Evolutionary conservation across 2,113 vertebrate species (phyloP).

Genomic region (Lepisosteus oculatus): DNA sequence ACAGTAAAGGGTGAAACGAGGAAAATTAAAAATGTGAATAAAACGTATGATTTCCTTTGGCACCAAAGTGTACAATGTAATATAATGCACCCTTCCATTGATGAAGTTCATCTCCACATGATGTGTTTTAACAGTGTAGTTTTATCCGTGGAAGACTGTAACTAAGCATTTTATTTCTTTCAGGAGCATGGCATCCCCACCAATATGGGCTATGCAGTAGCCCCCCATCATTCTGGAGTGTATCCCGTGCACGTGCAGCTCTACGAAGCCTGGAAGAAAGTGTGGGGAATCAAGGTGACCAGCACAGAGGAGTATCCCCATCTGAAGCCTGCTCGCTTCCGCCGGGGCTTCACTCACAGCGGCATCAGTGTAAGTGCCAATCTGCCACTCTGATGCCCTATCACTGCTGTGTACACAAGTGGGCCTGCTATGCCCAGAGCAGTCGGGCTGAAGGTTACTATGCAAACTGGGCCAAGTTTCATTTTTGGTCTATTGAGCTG

Average conservation of each 20-base stretch:
- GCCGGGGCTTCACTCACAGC: conserved; percentile 89
- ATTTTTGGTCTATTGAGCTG: too few relatives aligned
- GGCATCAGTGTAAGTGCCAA: conserved; percentile 83
- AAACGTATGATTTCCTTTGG: too few relatives aligned
- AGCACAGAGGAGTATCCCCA: conserved; percentile 97
- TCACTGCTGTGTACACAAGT: too few relatives aligned
- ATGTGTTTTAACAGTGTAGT: background rate
- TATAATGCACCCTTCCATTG: too few relatives aligned
- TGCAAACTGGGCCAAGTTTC: too few relatives aligned
- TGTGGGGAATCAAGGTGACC: conserved; percentile 92
- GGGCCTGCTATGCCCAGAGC: too few relatives aligned
- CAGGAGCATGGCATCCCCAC: conserved; percentile 95
- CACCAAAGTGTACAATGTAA: too few relatives aligned
- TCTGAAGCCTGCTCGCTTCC: conserved; percentile 91
- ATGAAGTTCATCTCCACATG: too few relatives aligned
- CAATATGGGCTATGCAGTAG: conserved; percentile 94
- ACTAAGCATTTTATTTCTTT: background rate
- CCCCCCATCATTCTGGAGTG: conserved; percentile 93
- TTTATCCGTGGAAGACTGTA: background rate
- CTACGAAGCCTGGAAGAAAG: conserved; percentile 95
- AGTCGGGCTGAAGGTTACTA: too few relatives aligned
- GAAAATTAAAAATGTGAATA: too few relatives aligned
- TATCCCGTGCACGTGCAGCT: conserved; percentile 93
- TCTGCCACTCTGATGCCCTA: background rate
- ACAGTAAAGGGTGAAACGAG: too few relatives aligned